A percentile compares a stretch with the other conserved stretches of the same genome.
phyloP scores from a whole-genome alignment of 2,113 vertebrate species.

The Capreolus pygargus region DNA sequence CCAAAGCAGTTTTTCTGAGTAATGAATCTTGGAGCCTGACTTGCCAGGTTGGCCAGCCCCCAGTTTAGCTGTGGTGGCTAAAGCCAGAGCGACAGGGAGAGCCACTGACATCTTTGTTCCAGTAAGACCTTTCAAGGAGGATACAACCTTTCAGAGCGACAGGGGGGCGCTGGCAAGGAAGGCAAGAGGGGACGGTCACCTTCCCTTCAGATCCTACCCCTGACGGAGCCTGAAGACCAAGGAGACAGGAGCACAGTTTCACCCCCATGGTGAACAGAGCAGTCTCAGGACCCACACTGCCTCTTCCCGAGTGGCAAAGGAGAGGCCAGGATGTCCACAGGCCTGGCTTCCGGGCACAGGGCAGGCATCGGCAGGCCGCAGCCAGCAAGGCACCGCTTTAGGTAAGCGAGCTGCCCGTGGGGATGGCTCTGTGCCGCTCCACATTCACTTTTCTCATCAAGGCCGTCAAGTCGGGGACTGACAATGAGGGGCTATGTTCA shows the following conservation, averaged over 20 bases:
- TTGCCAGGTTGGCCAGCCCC: background rate
- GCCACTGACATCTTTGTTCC: background rate
- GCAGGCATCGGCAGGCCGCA: accelerated
- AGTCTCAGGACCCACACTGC: background rate
- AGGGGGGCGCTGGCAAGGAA: background rate
- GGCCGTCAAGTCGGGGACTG: background rate
- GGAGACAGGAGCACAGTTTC: background rate
- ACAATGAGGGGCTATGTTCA: background rate
- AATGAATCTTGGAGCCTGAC: background rate
- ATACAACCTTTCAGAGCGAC: background rate
- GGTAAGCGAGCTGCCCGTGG: no score
- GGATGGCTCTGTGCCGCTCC: background rate
- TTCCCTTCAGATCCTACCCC: background rate
- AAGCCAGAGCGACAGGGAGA: background rate
- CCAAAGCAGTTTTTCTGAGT: background rate
- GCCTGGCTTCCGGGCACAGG: background rate
- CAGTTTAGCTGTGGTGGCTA: accelerated
- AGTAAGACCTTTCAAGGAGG: background rate
- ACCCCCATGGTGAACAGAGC: accelerated
- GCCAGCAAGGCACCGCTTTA: background rate
- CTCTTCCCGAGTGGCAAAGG: accelerated
- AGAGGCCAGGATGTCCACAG: background rate
- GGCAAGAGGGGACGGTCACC: background rate
- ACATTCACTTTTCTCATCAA: background rate
- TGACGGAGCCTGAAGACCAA: background rate